Base-by-base conservation (phyloP, 2,113 vertebrate genomes). In the Siniperca chuatsi region DNA sequence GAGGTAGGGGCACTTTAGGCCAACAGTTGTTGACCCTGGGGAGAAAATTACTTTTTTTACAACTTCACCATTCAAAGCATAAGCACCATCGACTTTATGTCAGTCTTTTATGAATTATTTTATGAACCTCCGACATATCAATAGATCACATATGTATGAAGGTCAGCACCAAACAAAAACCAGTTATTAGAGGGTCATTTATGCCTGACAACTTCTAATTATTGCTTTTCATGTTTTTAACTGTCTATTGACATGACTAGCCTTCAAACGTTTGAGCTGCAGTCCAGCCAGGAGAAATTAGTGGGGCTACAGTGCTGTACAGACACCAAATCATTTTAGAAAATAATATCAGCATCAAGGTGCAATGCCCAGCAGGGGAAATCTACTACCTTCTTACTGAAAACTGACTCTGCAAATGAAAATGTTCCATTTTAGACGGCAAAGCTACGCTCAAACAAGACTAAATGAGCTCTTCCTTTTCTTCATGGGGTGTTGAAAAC, bases 361-460 rank as follows among this genome's bases (percentile, higher is more conserved):
- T 74, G 67, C 25, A 58, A 23, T 21, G 61, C 68, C 64, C 73
- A 72, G 69, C 69, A 66, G 80, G n/a, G 50, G 64, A 81, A 76
- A 79, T 81, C 35, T 20, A 40, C 46, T 25, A 35, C 46, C 35
- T 57, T 48, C n/a, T 67, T 33, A 65, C 40, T 40, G 66, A 81
- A 79, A 71, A 84, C 40, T 54, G 69, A 64, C 54, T 75, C 58
- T 9, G 55, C 67, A 84, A 70, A 68, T 82, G 48, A 88, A 87
- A 83, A 79, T 61, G 50, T 57, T 64, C 48, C 37, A 23, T 69
- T 79, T 55, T 18, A 48, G 55, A 64, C 25, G 4, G 23, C 58
- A 69, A 29, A 60, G 52, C 55, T 21, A 25, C 29, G 69, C 79
- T 76, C 46, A 67, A 67, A 64, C 75, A 69, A 64, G 57, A 67